These are phyloP conservation scores for Drosophila trapezifrons DNA, from an alignment of 1,140 invertebrate genomes.

Conservation along the genomic window DNA sequence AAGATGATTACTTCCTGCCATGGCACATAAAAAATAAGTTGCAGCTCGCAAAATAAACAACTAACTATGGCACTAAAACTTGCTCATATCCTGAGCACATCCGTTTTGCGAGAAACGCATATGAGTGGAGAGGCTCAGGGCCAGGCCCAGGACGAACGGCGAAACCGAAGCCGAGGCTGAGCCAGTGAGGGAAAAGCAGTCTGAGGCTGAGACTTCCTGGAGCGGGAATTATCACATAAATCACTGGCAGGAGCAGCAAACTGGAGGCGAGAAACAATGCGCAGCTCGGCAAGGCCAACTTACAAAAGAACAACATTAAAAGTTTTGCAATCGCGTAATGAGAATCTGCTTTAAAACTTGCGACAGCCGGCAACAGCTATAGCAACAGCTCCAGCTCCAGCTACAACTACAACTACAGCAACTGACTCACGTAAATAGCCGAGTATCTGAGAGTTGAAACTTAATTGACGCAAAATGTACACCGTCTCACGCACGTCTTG, in stretches of 20 bases:
- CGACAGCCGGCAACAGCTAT: constrained; percentile 63
- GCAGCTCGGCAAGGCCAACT: constrained; percentile 62
- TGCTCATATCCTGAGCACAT: constrained; percentile 80
- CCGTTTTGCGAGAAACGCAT: constrained; percentile 69
- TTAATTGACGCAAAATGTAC: constrained; percentile 81
- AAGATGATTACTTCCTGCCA: constrained; percentile 82
- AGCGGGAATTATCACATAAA: constrained; percentile 81
- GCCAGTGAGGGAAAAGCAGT: constrained; percentile 6
- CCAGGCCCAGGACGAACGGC: constrained; percentile 10
- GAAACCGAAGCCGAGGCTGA: constrained; percentile 1
- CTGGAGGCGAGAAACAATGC: constrained; percentile 54
- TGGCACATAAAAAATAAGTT: constrained; percentile 81
- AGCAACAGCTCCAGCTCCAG: constrained; percentile 19
- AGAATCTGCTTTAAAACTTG: constrained; percentile 83
- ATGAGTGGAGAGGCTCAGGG: constrained; percentile 42
- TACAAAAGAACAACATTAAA: constrained; percentile 83
- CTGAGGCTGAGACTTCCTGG: constrained; percentile 33
- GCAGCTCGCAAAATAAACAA: constrained; percentile 73
- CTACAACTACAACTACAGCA: constrained; percentile 2
- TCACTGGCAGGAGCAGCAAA: constrained; percentile 47
- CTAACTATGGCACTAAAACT: constrained; percentile 79
- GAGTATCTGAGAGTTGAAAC: constrained; percentile 75
- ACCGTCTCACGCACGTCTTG: constrained; percentile 73
- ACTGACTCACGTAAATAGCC: constrained; percentile 57
- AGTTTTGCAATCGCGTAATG: constrained; percentile 83